phyloP scores from a whole-genome alignment of 2,797 vertebrate genomes.

The Chiroxiphia lanceolata region DNA sequence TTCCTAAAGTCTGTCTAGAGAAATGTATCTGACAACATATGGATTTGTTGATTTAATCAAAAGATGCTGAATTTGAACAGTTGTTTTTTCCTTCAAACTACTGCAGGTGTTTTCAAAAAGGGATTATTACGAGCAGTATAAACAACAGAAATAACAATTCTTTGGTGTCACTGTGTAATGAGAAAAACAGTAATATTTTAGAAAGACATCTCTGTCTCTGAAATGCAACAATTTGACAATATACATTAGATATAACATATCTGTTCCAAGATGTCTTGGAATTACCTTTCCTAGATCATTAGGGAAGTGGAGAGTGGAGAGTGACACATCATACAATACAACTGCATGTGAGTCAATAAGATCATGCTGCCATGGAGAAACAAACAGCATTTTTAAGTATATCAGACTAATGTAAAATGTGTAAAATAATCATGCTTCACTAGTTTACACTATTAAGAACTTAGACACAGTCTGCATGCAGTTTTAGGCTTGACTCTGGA shows the following conservation, averaged over 20 bases:
- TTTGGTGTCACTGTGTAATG: background rate
- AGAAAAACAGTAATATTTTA: background rate
- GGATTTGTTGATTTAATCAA: slow-evolving; percentile 5
- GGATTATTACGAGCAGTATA: background rate
- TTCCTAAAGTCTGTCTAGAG: background rate
- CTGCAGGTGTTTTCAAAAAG: background rate
- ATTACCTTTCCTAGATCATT: background rate
- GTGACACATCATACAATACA: background rate
- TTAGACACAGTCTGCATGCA: background rate
- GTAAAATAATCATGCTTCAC: background rate
- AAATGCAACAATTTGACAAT: background rate
- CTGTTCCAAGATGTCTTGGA: background rate
- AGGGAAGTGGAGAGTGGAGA: background rate
- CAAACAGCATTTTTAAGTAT: background rate
- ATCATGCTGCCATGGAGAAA: background rate
- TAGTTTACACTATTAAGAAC: background rate
- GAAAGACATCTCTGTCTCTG: background rate
- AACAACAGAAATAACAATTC: background rate
- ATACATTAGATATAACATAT: background rate
- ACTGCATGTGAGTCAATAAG: background rate
- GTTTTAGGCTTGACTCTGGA: background rate
- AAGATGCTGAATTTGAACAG: background rate
- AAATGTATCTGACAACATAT: background rate
- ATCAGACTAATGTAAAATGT: background rate
- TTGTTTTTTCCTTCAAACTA: background rate